Evolutionary conservation across 2,797 vertebrate genomes (phyloP), one percentile per base, ranked within the genome.

Genomic region (Antrozous pallidus): DNA sequence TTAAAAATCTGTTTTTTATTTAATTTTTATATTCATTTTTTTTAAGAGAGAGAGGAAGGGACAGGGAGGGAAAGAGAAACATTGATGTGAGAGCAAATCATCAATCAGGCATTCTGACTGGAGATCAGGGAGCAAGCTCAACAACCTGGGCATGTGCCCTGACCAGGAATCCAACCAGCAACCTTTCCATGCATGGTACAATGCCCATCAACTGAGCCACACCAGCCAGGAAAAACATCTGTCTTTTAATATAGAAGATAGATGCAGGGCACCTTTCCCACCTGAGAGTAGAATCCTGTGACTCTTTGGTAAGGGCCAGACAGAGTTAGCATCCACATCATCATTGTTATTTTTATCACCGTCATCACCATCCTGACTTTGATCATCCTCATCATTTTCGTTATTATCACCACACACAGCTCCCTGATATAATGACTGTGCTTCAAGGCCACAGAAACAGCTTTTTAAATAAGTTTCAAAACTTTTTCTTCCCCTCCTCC

Each of bases 401-500:
- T 47, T 12, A n/a, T 58, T 14, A 42, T 18, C 26, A 71, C 42
- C 36, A 56, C 82, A 67, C 22, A 17, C 47, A 83, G 16, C 67
- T 91, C 17, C 69, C 91, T 93, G 82, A 91, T 67, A 42, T 88
- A 73, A 82, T 92, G 82, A 40, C 82, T 83, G 8, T 18, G 61
- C 36, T 92, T 96, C 95, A 95, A 97, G 94, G 96, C 47, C 96
- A 78, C 56, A 45, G 87, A 78, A 85, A 80, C 22, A 33, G 90
- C 84, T 95, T 86, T 49, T 92, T 92, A 94, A 94, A 97, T 89
- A 88, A 96, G 71, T 83, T 79, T 79, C 82, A 51, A 77, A 94
- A 92, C 38, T 82, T 94, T 91, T 81, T 91, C 74, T 94, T 83
- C 90, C 71, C 88, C 63, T 61, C 85, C 79, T 94, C 93, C 49